Evolutionary conservation across 2,113 vertebrate species (phyloP).

Genomic region (Paramisgurnus dabryanus): DNA sequence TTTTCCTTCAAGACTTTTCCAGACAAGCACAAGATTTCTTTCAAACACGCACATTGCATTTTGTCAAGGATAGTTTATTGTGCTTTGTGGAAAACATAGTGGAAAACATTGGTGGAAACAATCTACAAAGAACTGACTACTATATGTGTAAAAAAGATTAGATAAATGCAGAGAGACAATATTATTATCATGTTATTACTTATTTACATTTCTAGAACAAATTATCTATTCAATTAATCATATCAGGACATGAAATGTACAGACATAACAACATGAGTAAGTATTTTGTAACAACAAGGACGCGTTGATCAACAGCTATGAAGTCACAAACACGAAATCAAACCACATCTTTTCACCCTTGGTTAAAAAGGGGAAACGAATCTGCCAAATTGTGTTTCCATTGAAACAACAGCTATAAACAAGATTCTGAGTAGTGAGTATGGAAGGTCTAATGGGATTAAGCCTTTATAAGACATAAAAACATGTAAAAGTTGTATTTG

Average conservation of each 20-base stretch:
- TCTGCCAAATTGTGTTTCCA: not conserved
- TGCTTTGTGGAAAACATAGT: not conserved
- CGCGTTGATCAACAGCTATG: not conserved
- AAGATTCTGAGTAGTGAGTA: not conserved
- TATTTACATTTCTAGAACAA: not conserved
- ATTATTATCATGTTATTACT: not conserved
- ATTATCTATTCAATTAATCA: not conserved
- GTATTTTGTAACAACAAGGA: not conserved
- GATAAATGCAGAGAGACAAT: not conserved
- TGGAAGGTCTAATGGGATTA: not conserved
- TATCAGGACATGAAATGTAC: slow-evolving; percentile 5
- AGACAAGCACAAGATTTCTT: not conserved
- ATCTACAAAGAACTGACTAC: not conserved
- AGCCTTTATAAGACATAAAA: not conserved
- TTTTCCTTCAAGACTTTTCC: not conserved
- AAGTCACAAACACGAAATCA: too few relatives aligned
- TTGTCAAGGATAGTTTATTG: not conserved
- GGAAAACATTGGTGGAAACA: not conserved
- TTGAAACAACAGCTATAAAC: not conserved
- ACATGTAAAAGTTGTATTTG: not conserved
- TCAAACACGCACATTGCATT: not conserved
- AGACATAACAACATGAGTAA: not conserved
- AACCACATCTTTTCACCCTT: not conserved
- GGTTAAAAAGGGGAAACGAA: not conserved
- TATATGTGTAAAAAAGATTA: not conserved